A percentile compares a stretch with the other conserved stretches of the same genome.
phyloP scores from a whole-genome alignment of 2,113 vertebrate genomes.

The Malurus cyaneus region DNA sequence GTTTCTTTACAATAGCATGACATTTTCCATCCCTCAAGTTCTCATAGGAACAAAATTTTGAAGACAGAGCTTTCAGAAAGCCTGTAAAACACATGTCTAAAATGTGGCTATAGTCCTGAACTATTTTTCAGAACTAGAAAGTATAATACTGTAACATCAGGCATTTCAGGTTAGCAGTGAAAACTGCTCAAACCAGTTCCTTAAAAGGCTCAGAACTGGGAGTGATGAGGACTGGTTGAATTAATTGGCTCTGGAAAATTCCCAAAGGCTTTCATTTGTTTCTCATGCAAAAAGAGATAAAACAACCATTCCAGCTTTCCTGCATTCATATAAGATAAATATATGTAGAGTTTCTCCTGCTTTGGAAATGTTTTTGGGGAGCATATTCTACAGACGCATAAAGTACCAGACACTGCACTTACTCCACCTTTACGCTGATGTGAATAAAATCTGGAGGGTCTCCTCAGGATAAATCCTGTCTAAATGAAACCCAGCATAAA shows the following conservation, averaged over 20 bases:
- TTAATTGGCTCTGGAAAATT: constrained; percentile 33
- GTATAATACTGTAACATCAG: background rate
- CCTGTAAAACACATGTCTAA: constrained; percentile 16
- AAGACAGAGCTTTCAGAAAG: constrained; percentile 7
- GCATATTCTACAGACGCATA: background rate
- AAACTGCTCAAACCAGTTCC: background rate
- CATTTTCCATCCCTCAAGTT: constrained; percentile 5
- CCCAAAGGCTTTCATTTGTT: background rate
- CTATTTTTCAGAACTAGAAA: constrained; percentile 31
- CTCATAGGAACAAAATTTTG: background rate
- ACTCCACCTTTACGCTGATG: background rate
- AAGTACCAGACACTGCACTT: background rate
- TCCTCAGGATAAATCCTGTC: background rate
- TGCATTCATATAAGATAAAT: background rate
- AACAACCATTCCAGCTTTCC: background rate
- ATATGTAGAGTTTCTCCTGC: background rate
- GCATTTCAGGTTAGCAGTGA: background rate
- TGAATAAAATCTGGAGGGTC: background rate
- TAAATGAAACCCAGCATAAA: background rate
- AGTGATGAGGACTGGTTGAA: background rate
- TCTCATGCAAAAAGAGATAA: constrained; percentile 32
- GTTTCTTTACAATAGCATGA: background rate
- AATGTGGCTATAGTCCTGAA: background rate
- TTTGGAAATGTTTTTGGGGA: background rate
- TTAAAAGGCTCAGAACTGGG: constrained; percentile 6